Evolutionary conservation across 1,140 invertebrate species (phyloP), one percentile per base, ranked within the genome.

Genomic region (Calephelis nemesis): DNA sequence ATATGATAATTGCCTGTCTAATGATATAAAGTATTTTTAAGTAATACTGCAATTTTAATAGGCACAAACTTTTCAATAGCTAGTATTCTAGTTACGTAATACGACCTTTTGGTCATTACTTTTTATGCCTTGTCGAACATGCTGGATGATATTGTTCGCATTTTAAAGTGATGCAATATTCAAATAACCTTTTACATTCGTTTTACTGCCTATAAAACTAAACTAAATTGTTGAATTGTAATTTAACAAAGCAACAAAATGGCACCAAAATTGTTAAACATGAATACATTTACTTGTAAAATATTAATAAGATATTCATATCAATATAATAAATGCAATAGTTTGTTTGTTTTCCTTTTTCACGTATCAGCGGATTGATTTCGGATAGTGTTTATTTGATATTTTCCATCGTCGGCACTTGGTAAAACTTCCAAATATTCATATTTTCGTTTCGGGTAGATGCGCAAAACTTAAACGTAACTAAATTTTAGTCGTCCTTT

Each of bases 191-290:
- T 58, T 30, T 39, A 58, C 19, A 58, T 58, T 15, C 54, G 19
- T 58, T 58, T 58, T 58, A 58, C 54, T 58, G 30, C 54, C 54
- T 30, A 39, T 58, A 58, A 58, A 58, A 54, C 19, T 9, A 54
- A 11, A 54, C 50, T 54, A 54, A 54, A 58, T 58, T 39, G 54
- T 58, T 58, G 54, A 39, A 39, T 30, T 39, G 15, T 58, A 30
- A 58, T 58, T 58, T 30, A 58, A 30, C 54, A 58, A 30, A 58
- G 39, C 30, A 58, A 58, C 19, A 58, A 58, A 58, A 58, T 58
- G 7, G 54, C 15, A 30, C 19, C 30, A 58, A 58, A 58, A 58
- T 30, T 58, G 15, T 30, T 12, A 58, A 58, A 30, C 54, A 9
- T 11, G 54, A 58, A 11, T 58, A 39, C 39, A 30, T 39, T 39